These are phyloP conservation scores for Malachius bipustulatus DNA, from an alignment of 2,888 invertebrate species.

Conservation along the genomic window DNA sequence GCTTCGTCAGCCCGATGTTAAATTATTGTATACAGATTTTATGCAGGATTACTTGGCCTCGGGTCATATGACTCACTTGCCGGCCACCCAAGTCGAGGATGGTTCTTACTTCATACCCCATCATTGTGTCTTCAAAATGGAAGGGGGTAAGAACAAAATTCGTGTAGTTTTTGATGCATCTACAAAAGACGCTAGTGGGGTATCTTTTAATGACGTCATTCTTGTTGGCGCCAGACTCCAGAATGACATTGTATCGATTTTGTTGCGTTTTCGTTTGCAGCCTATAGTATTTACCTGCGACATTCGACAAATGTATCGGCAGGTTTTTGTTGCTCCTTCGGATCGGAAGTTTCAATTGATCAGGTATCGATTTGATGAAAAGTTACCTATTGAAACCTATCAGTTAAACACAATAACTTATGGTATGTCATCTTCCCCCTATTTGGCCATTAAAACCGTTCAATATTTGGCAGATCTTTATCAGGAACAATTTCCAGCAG, in stretches of 20 bases:
- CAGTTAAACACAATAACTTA: background rate
- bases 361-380: background rate
- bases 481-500: background rate
- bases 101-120: background rate
- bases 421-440: background rate
- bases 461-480: background rate
- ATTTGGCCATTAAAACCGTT: conserved; percentile 1
- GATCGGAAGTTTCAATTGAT: background rate
- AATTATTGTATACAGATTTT: background rate
- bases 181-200: background rate
- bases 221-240: background rate
- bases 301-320: background rate
- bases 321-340: background rate
- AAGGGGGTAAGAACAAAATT: background rate
- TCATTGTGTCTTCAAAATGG: background rate
- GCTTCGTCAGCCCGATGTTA: too few species aligned
- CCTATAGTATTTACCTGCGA: background rate
- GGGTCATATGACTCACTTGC: background rate
- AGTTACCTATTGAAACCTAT: background rate
- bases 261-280: background rate
- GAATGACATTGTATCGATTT: background rate
- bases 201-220: background rate
- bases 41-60: background rate
- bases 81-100: background rate
- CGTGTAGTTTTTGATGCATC: background rate